Conservation (phyloP, 2,888 invertebrate species). For the Melipona bicolor region DNA sequence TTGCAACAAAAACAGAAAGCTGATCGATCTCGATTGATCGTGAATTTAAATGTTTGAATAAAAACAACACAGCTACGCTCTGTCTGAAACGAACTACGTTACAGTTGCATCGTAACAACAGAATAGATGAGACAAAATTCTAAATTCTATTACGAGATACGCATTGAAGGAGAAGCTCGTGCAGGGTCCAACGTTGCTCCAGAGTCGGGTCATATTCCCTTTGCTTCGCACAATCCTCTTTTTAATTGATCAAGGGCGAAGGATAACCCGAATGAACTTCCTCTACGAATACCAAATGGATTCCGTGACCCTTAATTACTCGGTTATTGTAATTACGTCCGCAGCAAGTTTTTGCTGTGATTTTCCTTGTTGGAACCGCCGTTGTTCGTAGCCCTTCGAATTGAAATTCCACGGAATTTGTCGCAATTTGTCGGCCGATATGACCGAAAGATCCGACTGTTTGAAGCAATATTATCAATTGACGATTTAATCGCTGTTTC, state of each 20-base stretch:
- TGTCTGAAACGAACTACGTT: not conserved
- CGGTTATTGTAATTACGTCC: constrained; percentile 8
- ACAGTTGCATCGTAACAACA: too few species aligned
- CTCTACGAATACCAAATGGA: constrained; percentile 29
- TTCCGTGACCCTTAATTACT: constrained; percentile 18
- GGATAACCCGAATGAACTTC: constrained; percentile 22
- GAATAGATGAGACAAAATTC: not conserved
- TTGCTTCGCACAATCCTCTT: not conserved
- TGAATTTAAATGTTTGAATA: too few species aligned
- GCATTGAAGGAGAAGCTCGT: not conserved
- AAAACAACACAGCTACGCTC: too few species aligned
- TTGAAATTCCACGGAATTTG: constrained; percentile 15
- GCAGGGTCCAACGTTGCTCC: not conserved
- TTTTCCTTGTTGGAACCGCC: not conserved
- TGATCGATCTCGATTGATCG: not conserved
- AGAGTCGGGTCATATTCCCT: not conserved
- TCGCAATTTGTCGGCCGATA: not conserved
- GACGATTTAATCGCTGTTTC: not conserved
- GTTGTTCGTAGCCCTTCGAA: not conserved
- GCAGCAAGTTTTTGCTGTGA: constrained; percentile 28
- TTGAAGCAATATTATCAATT: not conserved
- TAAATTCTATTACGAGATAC: not conserved
- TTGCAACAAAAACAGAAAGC: not conserved
- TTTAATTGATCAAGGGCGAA: not conserved
- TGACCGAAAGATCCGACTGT: not conserved